Base-by-base conservation (phyloP, 2,797 vertebrate species). In the Phylloscopus collybita region DNA sequence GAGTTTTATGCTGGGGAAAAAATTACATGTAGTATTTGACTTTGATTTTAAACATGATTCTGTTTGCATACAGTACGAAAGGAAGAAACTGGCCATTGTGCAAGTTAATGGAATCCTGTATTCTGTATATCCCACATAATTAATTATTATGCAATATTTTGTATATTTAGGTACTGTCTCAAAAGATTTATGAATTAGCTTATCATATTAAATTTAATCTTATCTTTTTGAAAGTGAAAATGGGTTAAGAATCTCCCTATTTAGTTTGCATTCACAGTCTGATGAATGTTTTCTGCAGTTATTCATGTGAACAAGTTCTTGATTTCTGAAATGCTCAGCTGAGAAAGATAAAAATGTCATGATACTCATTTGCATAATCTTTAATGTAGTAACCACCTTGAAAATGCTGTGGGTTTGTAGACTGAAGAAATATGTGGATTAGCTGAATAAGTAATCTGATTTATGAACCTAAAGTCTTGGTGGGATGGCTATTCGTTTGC, bases 331-430 rank as follows among this genome's bases (percentile, higher is more conserved):
- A 86, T 45, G 59, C 50, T 88, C 65, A 66, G 76, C 85, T 92
- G 65, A 93, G 91, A 86, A 88, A 88, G 71, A 93, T 87, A 94
- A 90, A 96, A 94, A 89, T 92, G 89, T 72, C 87, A 74, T 84
- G 62, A 62, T 88, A 65, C 36, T 73, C 4, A 84, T 93, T 94
- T 94, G 66, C 86, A 65, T 94, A 80, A 93, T 82, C 81, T 85
- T 88, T 92, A 89, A 51, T 88, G 80, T 86, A 81, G 70, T 62
- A 86, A 69, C 80, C 80, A 95, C 88, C 92, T 93, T 95, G 85
- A 93, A 97, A 96, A 83, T 0, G 8, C 61, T 89, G 42, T 65
- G 40, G 36, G 29, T 86, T 91, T 95, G 70, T 83, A 87, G 76
- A 51, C 40, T 67, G 61, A 69, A 92, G 91, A 93, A 95, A 92